These are phyloP conservation scores for Puffinus mauretanicus DNA, from an alignment of 2,113 vertebrate species.

Conservation along the genomic window DNA sequence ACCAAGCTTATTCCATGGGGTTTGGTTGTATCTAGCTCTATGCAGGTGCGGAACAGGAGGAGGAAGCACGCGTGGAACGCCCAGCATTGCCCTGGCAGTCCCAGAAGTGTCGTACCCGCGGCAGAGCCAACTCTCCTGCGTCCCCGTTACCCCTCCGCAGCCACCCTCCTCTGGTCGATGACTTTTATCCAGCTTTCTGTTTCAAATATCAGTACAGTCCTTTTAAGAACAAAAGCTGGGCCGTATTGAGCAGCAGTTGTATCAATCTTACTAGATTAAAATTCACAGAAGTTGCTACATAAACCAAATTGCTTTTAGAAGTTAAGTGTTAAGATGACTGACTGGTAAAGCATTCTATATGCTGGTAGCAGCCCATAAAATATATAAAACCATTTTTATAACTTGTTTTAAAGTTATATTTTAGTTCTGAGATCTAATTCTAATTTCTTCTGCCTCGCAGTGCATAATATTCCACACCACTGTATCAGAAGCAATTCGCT, in stretches of 20 bases:
- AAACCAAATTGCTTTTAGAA: neutral
- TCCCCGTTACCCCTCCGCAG: rapidly evolving
- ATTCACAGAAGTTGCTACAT: neutral
- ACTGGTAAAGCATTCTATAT: neutral
- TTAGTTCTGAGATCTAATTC: neutral
- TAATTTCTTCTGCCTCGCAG: neutral
- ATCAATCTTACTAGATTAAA: neutral
- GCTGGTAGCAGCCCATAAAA: neutral
- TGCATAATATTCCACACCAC: neutral
- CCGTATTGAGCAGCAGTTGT: neutral
- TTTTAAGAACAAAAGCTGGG: neutral
- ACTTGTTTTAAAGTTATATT: neutral
- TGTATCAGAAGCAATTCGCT: neutral
- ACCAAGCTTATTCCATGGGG: neutral
- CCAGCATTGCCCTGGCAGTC: neutral
- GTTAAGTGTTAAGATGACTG: neutral
- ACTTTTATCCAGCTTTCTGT: neutral
- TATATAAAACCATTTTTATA: neutral
- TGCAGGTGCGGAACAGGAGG: neutral
- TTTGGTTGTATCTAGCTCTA: neutral
- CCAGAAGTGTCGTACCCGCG: rapidly evolving
- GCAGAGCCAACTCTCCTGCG: rapidly evolving
- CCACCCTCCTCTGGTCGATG: neutral
- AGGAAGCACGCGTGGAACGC: rapidly evolving
- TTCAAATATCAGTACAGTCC: neutral